Conservation (phyloP, 2,888 invertebrate species). For the Drosophila mimica region DNA sequence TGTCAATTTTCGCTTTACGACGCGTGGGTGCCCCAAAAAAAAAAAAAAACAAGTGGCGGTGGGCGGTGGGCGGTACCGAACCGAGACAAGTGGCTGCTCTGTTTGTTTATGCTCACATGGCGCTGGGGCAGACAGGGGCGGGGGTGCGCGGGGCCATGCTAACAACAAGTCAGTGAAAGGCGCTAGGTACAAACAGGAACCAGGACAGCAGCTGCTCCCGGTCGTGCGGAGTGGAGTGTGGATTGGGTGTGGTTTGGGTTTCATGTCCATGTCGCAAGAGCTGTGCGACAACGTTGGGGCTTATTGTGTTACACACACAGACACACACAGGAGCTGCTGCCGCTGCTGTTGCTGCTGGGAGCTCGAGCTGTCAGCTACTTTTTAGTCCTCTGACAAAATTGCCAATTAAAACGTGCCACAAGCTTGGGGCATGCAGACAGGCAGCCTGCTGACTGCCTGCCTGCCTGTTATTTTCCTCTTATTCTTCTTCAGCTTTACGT, state of each 20-base stretch:
- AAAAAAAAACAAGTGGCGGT: not conserved
- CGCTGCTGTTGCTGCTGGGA: conserved; percentile 3
- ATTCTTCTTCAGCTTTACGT: conserved; percentile 15
- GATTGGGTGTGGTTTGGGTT: conserved; percentile 22
- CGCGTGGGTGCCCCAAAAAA: conserved; percentile 46
- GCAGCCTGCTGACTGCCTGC: conserved; percentile 5
- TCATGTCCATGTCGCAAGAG: conserved; percentile 60
- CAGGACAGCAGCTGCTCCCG: conserved; percentile 15
- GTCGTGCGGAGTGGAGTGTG: conserved; percentile 15
- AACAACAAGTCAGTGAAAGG: conserved; percentile 24
- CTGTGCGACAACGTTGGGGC: conserved; percentile 50
- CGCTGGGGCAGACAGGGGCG: not conserved
- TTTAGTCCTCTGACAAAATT: conserved; percentile 66
- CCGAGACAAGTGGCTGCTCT: conserved; percentile 45
- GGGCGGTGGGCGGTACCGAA: conserved; percentile 2
- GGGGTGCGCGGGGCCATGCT: not conserved
- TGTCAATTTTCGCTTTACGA: conserved; percentile 76
- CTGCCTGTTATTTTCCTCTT: conserved; percentile 13
- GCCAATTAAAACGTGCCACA: conserved; percentile 80
- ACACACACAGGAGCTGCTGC: conserved; percentile 44
- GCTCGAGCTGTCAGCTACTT: conserved; percentile 66
- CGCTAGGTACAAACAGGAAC: conserved; percentile 28
- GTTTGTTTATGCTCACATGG: conserved; percentile 70
- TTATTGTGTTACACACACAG: conserved; percentile 74
- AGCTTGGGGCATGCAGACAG: conserved; percentile 47